phyloP scores from a whole-genome alignment of 2,113 vertebrate genomes.

The Romanogobio albipinnatus region DNA sequence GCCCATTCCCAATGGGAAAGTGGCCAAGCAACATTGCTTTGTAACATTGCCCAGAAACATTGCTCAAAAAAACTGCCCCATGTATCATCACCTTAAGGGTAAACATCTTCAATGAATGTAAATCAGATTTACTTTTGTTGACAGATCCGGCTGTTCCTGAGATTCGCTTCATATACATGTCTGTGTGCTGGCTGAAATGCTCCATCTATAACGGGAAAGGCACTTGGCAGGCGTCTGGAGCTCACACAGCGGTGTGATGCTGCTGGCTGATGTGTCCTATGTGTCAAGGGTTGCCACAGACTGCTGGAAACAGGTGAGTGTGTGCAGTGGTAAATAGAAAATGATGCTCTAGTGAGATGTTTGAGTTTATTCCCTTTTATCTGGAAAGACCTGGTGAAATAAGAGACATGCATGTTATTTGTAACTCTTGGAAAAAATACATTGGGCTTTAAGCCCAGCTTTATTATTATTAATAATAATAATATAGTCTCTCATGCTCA shows the following conservation, averaged over 20 bases:
- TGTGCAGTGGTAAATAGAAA: constrained; percentile 6
- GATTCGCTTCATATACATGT: constrained; percentile 75
- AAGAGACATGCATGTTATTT: constrained; percentile 3
- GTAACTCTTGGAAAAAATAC: not conserved
- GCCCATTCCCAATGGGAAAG: no score
- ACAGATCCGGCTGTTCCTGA: constrained; percentile 74
- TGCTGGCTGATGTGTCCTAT: constrained; percentile 29
- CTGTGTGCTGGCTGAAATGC: constrained; percentile 63
- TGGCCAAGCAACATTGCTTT: no score
- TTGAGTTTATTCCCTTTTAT: constrained; percentile 22
- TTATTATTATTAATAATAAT: no score
- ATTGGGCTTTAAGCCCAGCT: not conserved
- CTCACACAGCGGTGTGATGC: constrained; percentile 54
- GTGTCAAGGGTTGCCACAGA: constrained; percentile 38
- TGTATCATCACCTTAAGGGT: not conserved
- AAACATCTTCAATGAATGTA: not conserved
- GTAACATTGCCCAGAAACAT: no score
- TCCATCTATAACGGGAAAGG: constrained; percentile 74
- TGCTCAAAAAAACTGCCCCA: no score
- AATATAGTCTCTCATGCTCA: no score
- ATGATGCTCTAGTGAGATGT: constrained; percentile 12
- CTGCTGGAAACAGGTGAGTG: constrained; percentile 48
- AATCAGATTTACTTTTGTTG: constrained; percentile 69
- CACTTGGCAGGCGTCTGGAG: constrained; percentile 64
- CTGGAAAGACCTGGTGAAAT: constrained; percentile 43